Evolutionary conservation across 2,113 vertebrate species (phyloP).

Genomic region (Pluvianellus socialis): DNA sequence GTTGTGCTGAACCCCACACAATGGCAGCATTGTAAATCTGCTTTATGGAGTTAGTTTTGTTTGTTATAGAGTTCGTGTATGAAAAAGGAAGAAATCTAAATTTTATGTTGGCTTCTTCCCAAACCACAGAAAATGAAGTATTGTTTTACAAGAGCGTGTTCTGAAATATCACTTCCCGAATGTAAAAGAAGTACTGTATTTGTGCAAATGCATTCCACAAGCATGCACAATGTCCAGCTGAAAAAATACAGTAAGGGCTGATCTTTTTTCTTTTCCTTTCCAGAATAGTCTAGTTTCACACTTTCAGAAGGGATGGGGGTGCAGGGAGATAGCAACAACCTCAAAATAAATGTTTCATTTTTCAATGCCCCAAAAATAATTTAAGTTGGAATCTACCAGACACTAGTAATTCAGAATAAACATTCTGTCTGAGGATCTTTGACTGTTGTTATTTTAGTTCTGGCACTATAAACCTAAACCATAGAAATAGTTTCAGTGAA

Average conservation of each 20-base stretch:
- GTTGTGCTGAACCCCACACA: slow-evolving; percentile 53
- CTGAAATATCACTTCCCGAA: slow-evolving; percentile 60
- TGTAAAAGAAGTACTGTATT: slow-evolving; percentile 13
- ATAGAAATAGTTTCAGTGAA: slow-evolving; percentile 9
- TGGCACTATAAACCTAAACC: neutral
- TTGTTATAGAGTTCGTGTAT: slow-evolving; percentile 50
- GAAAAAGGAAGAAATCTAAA: slow-evolving; percentile 65
- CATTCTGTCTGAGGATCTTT: slow-evolving; percentile 17
- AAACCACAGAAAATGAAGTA: slow-evolving; percentile 63
- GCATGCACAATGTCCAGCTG: slow-evolving; percentile 26
- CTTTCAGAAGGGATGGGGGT: neutral
- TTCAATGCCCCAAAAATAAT: neutral
- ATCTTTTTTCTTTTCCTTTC: neutral
- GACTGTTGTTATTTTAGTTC: slow-evolving; percentile 14
- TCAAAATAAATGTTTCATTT: slow-evolving; percentile 31
- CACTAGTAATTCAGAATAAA: slow-evolving; percentile 23
- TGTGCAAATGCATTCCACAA: slow-evolving; percentile 26
- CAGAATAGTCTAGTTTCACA: neutral
- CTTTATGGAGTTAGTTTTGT: slow-evolving; percentile 62
- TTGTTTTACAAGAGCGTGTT: slow-evolving; percentile 65
- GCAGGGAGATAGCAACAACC: neutral
- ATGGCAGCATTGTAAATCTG: slow-evolving; percentile 56
- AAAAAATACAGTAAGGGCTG: slow-evolving; percentile 41
- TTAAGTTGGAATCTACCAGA: slow-evolving; percentile 23
- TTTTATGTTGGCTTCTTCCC: slow-evolving; percentile 66